Evolutionary conservation across 2,113 vertebrate species (phyloP), one percentile per base, ranked within the genome.

Genomic region (Albula goreensis): DNA sequence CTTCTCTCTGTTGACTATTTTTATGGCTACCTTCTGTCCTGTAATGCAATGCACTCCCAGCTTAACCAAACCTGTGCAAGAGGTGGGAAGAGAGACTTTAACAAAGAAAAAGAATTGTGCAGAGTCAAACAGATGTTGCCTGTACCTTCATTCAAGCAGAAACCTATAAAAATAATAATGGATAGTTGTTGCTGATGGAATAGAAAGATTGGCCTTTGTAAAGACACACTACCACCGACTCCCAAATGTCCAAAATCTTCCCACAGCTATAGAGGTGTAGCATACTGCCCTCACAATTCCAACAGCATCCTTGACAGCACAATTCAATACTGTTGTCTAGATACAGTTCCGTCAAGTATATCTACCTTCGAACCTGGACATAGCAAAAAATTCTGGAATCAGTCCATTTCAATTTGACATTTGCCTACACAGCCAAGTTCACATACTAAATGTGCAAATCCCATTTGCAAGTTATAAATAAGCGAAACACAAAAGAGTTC

Each of bases 1-100:
- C 91, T 98, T 98, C 95, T 98, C 97, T 89, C 97, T 94, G 94
- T 98, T 98, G 91, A 98, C 97, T 78, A 98, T 98, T 95, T 98
- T 98, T 94, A 98, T 96, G 22, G 97, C 97, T 13, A 98, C 97
- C 92, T 98, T 98, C 93, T 97, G 97, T 89, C 96, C 96, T 0
- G 97, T 98, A 92, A 98, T 97, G 88, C 97, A 98, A 87, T 98
- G 97, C 84, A 98, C 89, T 8, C 97, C 97, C 1, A 98, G 95
- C 92, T 98, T 98, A 90, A 98, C 97, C 93, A 98, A 94, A 77
- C 97, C 97, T 98, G 89, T 63, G 57, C 87, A 25, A 90, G 19
- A 78, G 53, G 48, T 83, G 70, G 80, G 57, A 51, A 66, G 48
- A 50, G 48, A 70, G 79, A 63, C 3, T 50, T 31, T 31, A 41